Conservation (phyloP, 2,797 vertebrate species). For the Danionella dracula region DNA sequence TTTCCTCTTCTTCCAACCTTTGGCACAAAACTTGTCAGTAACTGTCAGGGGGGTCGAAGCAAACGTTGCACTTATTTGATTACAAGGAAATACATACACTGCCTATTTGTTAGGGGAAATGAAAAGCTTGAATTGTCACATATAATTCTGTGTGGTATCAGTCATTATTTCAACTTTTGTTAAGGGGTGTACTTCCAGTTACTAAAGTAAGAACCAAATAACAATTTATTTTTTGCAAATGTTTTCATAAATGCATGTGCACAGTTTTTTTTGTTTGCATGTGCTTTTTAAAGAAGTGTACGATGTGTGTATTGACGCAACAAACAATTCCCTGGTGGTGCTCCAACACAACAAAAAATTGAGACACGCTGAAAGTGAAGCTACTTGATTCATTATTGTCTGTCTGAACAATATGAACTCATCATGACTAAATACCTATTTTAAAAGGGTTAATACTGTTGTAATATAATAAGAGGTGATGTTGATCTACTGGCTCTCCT, state of each 20-base stretch:
- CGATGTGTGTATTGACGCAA: too few species aligned
- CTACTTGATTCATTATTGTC: too few species aligned
- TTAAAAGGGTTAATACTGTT: too few species aligned
- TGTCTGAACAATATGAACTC: too few species aligned
- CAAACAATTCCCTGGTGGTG: too few species aligned
- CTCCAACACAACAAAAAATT: too few species aligned
- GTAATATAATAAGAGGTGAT: too few species aligned
- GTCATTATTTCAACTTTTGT: neutral
- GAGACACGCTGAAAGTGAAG: too few species aligned
- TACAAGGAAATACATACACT: slow-evolving; percentile 21
- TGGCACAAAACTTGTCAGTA: slow-evolving; percentile 25
- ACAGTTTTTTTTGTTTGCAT: neutral
- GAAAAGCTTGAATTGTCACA: neutral
- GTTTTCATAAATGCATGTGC: neutral
- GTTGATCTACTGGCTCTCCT: too few species aligned
- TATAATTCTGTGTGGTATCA: slow-evolving; percentile 1
- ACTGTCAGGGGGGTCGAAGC: slow-evolving; percentile 20
- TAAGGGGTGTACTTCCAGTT: neutral
- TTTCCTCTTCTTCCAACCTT: slow-evolving; percentile 22
- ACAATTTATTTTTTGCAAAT: neutral
- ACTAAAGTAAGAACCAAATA: too few species aligned
- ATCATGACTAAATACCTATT: too few species aligned
- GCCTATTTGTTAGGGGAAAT: neutral
- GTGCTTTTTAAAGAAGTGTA: neutral
- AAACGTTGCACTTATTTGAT: slow-evolving; percentile 20